These are phyloP conservation scores for Zaprionus gabonicus DNA, from an alignment of 1,140 invertebrate species.

Conservation along the genomic window DNA sequence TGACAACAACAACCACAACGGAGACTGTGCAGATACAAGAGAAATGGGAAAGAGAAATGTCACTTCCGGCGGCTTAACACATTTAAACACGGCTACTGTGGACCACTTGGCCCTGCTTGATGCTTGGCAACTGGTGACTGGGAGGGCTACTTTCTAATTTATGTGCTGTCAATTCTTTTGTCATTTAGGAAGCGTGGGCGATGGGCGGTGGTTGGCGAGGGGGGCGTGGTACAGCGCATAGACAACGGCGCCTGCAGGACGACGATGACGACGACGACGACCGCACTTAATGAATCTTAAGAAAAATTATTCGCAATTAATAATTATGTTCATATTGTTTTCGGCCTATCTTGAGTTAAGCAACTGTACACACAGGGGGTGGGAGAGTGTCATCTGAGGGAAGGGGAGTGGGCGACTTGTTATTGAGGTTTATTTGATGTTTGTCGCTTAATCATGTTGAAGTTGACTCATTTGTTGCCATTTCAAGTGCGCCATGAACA, in stretches of 20 bases:
- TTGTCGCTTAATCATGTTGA: conserved; percentile 72
- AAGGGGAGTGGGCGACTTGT: conserved; percentile 45
- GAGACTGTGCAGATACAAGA: conserved; percentile 5
- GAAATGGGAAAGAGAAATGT: conserved; percentile 63
- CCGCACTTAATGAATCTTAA: conserved; percentile 78
- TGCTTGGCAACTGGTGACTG: conserved; percentile 6
- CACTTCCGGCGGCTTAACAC: conserved; percentile 75
- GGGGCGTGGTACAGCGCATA: conserved; percentile 8
- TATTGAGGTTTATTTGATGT: conserved; percentile 77
- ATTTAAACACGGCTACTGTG: conserved; percentile 56
- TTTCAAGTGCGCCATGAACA: conserved; percentile 26
- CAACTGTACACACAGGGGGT: conserved; percentile 19
- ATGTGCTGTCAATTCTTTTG: conserved; percentile 76
- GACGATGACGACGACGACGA: conserved; percentile 8
- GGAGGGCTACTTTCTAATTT: conserved; percentile 67
- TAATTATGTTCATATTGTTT: conserved; percentile 80
- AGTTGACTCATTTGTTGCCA: conserved; percentile 68
- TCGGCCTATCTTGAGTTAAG: conserved; percentile 43
- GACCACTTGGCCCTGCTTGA: conserved; percentile 22
- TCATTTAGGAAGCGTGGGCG: conserved; percentile 50
- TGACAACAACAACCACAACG: conserved; percentile 26
- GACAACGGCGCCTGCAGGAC: conserved; percentile 56
- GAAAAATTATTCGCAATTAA: conserved; percentile 82
- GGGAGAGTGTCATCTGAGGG: not conserved
- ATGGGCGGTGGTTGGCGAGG: not conserved